Base-by-base conservation (phyloP, 2,888 invertebrate species). In the Microctonus brassicae region DNA sequence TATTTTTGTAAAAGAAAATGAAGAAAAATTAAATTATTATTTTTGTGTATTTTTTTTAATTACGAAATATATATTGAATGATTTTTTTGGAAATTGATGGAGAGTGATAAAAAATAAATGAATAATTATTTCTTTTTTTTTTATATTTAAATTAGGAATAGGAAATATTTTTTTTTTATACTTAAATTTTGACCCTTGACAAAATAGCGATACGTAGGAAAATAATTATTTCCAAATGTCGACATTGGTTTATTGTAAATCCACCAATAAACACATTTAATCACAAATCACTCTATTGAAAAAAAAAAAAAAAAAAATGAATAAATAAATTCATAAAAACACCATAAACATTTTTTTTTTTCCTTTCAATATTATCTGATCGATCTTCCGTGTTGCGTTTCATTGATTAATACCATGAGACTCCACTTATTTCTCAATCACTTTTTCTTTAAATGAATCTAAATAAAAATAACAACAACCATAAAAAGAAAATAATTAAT, bases 101-200 rank as follows among this genome's bases (percentile, higher is more conserved):
- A n/a, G n/a, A n/a, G n/a, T n/a, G n/a, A n/a, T n/a, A n/a, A n/a
- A n/a, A n/a, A n/a, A n/a, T n/a, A n/a, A n/a, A n/a, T n/a, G n/a
- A n/a, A n/a, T n/a, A n/a, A n/a, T n/a, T n/a, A n/a, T n/a, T n/a
- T n/a, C n/a, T n/a, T n/a, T n/a, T n/a, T n/a, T n/a, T n/a, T n/a
- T n/a, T n/a, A n/a, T n/a, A n/a, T n/a, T n/a, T n/a, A n/a, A n/a
- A n/a, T n/a, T n/a, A n/a, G n/a, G n/a, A n/a, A n/a, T n/a, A n/a
- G n/a, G n/a, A n/a, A n/a, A n/a, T n/a, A n/a, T n/a, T n/a, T n/a
- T n/a, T n/a, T n/a, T n/a, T n/a, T n/a, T 3, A 62, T 62, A 62
- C 62, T 62, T 42, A 62, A 62, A 62, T 62, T 62, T 62, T 39
- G n/a, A 42, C 62, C n/a, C n/a, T n/a, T n/a, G n/a, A n/a, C n/a